A percentile compares a stretch with the other conserved stretches of the same genome.
Evolutionary conservation across 2,797 vertebrate species (phyloP).

Genomic region (Eremophila alpestris): DNA sequence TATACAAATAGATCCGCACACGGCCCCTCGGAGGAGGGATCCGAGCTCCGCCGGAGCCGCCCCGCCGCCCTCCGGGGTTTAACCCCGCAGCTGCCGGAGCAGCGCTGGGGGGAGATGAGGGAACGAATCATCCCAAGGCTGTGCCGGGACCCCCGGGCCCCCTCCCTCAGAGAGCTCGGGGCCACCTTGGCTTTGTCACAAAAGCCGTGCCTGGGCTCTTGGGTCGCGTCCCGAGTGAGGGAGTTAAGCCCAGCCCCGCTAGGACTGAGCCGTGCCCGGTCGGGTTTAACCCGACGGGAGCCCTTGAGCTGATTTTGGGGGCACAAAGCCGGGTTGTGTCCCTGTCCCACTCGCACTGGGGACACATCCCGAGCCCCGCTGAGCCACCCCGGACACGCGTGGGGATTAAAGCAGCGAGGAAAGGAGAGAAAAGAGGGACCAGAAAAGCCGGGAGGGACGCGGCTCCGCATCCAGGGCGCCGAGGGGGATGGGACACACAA

Average conservation of each 20-base stretch:
- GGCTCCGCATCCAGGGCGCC: neutral
- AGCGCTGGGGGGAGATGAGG: too few relatives aligned
- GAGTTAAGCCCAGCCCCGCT: neutral
- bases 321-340: neutral
- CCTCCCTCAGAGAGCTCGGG: too few relatives aligned
- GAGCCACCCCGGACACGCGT: neutral
- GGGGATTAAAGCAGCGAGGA: neutral
- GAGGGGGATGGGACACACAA: neutral
- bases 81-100: neutral
- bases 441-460: neutral
- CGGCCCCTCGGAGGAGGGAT: neutral
- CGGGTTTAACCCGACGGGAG: neutral
- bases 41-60: neutral
- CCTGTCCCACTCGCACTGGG: neutral
- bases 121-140: neutral
- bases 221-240: accelerated
- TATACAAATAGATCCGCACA: accelerated
- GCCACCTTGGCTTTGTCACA: neutral
- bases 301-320: too few relatives aligned
- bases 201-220: accelerated
- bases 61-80: neutral
- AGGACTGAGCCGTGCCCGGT: too few relatives aligned
- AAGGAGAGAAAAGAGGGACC: neutral
- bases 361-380: neutral
- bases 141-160: accelerated